phyloP scores from a whole-genome alignment of 2,888 invertebrate species.

The Melieria picta region DNA sequence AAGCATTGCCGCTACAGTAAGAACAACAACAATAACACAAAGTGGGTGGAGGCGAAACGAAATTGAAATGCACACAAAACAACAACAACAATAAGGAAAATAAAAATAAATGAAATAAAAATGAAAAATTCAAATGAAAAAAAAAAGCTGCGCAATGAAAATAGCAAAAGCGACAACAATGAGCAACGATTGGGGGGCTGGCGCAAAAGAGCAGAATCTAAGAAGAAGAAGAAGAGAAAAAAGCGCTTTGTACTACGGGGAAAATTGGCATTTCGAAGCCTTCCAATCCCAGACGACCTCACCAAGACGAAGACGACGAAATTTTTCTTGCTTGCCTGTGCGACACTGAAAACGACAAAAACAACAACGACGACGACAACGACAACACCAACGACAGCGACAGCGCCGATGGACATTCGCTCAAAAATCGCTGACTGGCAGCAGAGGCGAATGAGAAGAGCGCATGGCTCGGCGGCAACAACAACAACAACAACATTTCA shows the following conservation, averaged over 20 bases:
- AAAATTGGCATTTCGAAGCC: conserved; percentile 59
- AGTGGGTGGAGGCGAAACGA: conserved; percentile 36
- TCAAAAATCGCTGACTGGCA: conserved; percentile 45
- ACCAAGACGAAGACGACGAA: conserved; percentile 15
- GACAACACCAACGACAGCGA: conserved; percentile 9
- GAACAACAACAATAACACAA: conserved; percentile 1
- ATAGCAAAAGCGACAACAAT: no score
- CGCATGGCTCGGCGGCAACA: conserved; percentile 18
- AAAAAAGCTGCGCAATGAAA: no score
- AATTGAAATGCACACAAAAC: conserved; percentile 26
- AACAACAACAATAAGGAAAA: conserved; percentile 9
- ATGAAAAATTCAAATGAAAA: conserved; percentile 42
- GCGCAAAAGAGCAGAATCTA: no score
- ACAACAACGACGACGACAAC: conserved; percentile 34
- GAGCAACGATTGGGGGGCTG: no score
- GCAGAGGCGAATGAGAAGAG: conserved; percentile 43
- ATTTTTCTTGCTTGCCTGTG: conserved; percentile 41
- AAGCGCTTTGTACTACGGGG: neutral
- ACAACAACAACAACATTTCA: conserved; percentile 20
- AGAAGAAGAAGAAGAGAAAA: no score
- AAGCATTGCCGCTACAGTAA: no score
- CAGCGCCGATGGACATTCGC: conserved; percentile 30
- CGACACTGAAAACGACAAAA: conserved; percentile 39
- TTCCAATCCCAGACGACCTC: conserved; percentile 59
- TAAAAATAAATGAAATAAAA: neutral